Evolutionary conservation across 2,797 vertebrate species (phyloP).

Genomic region (Tenualosa ilisha): DNA sequence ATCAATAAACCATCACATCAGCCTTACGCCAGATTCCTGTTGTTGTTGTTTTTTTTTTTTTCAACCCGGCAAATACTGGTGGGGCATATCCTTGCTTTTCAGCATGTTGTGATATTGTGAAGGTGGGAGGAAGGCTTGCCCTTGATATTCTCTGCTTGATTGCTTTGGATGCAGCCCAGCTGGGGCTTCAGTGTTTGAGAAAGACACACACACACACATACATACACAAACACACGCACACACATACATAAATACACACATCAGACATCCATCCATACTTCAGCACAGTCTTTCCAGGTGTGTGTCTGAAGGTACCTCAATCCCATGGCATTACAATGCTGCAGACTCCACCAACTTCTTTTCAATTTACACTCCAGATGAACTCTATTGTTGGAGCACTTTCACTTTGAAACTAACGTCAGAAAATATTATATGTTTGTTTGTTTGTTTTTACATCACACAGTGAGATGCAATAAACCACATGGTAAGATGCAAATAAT

Average conservation of each 20-base stretch:
- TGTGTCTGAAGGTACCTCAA: slow-evolving; percentile 4
- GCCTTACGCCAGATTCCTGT: neutral
- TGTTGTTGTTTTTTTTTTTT: too few species aligned
- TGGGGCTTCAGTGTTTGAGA: slow-evolving; percentile 41
- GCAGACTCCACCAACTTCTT: slow-evolving; percentile 3
- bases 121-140: slow-evolving; percentile 41
- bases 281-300: neutral
- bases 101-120: slow-evolving; percentile 43
- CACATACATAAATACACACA: neutral
- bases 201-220: neutral
- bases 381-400: slow-evolving; percentile 3
- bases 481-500: neutral
- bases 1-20: slow-evolving; percentile 19
- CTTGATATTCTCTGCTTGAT: slow-evolving; percentile 49
- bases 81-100: slow-evolving; percentile 37
- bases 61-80: neutral
- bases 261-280: neutral
- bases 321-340: neutral
- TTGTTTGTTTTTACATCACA: too few species aligned
- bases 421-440: neutral
- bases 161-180: slow-evolving; percentile 52
- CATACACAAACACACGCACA: neutral
- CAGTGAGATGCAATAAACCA: too few species aligned
- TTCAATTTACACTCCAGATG: slow-evolving; percentile 16
- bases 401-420: neutral